Evolutionary conservation across 2,888 invertebrate species (phyloP).

Genomic region (Neocrepidodera transversa): DNA sequence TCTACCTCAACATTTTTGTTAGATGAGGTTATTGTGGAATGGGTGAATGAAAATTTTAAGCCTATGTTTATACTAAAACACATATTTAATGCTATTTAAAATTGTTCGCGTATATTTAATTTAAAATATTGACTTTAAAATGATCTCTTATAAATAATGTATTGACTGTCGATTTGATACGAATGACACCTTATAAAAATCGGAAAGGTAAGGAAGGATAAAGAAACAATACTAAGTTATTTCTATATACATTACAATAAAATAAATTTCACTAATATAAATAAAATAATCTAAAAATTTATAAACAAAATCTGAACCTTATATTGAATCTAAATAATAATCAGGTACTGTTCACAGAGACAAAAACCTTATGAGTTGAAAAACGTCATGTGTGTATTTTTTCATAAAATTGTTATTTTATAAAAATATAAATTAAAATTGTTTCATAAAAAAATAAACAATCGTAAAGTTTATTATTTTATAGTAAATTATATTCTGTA

Average conservation of each 20-base stretch:
- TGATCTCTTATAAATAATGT: neutral
- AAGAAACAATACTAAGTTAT: conserved; percentile 10
- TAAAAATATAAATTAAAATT: no score
- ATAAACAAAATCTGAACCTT: conserved; percentile 30
- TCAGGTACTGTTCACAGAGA: conserved; percentile 50
- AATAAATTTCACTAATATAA: conserved; percentile 42
- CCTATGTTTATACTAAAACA: neutral
- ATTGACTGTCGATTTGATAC: conserved; percentile 1
- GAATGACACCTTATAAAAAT: conserved; percentile 15
- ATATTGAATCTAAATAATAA: conserved; percentile 43
- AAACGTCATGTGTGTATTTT: neutral
- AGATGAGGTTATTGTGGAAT: no score
- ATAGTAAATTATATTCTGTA: no score
- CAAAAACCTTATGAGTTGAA: conserved; percentile 34
- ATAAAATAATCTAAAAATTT: conserved; percentile 38
- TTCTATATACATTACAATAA: conserved; percentile 29
- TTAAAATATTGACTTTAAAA: neutral
- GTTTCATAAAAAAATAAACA: no score
- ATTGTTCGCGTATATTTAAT: neutral
- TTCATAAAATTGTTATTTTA: no score
- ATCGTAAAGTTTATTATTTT: no score
- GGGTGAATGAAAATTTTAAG: no score
- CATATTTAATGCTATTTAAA: neutral
- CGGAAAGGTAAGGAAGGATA: conserved; percentile 2
- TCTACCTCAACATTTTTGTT: no score